Percentiles rank a stretch among this genome's conserved stretches.
These are phyloP conservation scores for Trigoniulus corallinus DNA, from an alignment of 1,140 invertebrate species.

Conservation along the genomic window DNA sequence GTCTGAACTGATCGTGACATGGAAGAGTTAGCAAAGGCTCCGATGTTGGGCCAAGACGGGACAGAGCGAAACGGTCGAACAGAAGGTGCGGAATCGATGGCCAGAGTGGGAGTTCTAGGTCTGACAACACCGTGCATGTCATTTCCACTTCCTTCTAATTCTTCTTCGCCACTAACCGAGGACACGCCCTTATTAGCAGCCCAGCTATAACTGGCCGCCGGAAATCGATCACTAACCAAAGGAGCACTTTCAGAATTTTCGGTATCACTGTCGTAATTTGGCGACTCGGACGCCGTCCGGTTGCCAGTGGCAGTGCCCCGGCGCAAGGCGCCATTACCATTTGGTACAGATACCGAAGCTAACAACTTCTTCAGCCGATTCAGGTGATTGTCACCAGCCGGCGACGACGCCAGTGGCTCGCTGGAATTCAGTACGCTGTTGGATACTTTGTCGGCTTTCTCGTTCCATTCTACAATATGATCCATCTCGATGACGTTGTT, in stretches of 20 bases:
- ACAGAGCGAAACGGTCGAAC: neutral
- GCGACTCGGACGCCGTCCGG: neutral
- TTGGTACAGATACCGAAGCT: neutral
- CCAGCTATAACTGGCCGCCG: neutral
- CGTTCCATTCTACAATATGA: no score
- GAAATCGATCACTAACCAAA: neutral
- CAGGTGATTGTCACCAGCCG: neutral
- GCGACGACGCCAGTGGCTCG: no score
- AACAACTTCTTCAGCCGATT: neutral
- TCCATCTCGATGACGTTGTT: no score
- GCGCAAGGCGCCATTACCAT: neutral
- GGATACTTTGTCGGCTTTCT: no score
- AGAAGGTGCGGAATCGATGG: neutral
- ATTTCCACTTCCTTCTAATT: no score
- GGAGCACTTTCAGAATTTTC: neutral
- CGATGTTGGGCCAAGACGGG: neutral
- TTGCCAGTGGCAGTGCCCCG: neutral
- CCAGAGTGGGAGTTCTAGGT: neutral
- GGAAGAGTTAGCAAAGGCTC: neutral
- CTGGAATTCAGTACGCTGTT: no score
- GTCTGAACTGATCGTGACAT: neutral
- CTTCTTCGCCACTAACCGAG: no score
- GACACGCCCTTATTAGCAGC: neutral
- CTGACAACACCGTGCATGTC: no score
- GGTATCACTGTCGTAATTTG: neutral